Evolutionary conservation across 2,113 vertebrate genomes (phyloP), one percentile per base, ranked within the genome.

Genomic region (Gallinago undulata): DNA sequence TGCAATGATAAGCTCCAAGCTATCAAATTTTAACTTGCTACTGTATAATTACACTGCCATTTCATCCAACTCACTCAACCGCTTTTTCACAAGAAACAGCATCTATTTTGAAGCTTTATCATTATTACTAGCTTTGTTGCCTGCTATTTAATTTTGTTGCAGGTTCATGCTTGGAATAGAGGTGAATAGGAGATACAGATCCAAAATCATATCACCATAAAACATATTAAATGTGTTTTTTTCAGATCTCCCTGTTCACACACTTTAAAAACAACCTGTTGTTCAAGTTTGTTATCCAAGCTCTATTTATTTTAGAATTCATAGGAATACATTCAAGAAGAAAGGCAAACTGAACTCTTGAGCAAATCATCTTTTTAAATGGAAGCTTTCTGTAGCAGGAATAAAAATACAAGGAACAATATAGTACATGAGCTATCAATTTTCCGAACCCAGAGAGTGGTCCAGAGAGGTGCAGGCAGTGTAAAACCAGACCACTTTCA

Each of bases 31-130:
- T 73, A 70, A 82, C 81, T 92, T 13, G 7, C 53, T 77, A 55
- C 90, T 27, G 3, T 66, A 45, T 84, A 93, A 95, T 93, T 94
- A 85, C 74, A 76, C 19, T 94, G 76, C 41, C 77, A 85, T 83
- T 94, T 87, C 63, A 91, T 89, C 80, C 84, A 89, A 62, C 67
- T 91, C 83, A 75, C 76, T 87, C 83, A 89, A 55, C 21, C 1
- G 6, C 78, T 91, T 92, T 94, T 95, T 80, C 86, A 89, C 66
- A 91, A 92, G 55, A 37, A 85, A 75, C 28, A 79, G 69, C 57
- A 31, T 84, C 92, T 93, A 64, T 92, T 96, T 92, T 89, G 73
- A 95, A 84, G 77, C 30, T 68, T 90, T 91, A 83, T 76, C 56
- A 78, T 82, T 77, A 72, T 69, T 73, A 72, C 64, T 84, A 87